phyloP scores from a whole-genome alignment of 2,113 vertebrate genomes.

The Dicrurus megarhynchus region DNA sequence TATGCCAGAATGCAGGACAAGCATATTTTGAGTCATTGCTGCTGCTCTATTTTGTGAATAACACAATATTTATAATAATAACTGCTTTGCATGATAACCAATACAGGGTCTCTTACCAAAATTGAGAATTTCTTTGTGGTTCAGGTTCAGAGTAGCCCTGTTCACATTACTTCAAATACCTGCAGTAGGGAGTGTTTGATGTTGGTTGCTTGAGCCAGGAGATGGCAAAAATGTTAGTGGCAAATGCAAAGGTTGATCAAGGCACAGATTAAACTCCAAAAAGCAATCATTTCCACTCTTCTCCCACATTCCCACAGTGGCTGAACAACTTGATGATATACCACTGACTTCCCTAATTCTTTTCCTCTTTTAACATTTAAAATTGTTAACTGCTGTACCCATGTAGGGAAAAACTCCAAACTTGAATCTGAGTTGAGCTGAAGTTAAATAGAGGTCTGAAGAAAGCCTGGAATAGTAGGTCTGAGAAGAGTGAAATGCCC shows the following conservation, averaged over 20 bases:
- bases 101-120: neutral
- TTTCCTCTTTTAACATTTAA: neutral
- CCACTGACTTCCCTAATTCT: neutral
- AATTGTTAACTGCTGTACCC: neutral
- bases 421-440: neutral
- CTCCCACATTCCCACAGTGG: neutral
- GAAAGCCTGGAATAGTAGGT: neutral
- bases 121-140: neutral
- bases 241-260: neutral
- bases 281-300: neutral
- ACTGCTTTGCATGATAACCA: neutral
- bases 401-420: neutral
- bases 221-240: neutral
- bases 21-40: neutral
- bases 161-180: neutral
- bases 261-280: neutral
- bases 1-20: neutral
- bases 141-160: neutral
- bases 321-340: neutral
- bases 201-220: neutral
- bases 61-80: neutral
- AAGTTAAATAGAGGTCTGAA: neutral
- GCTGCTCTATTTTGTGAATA: neutral
- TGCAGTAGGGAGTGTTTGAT: neutral
- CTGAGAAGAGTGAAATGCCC: neutral